Conservation (phyloP, 2,888 invertebrate genomes). For the Piscicola geometra region DNA sequence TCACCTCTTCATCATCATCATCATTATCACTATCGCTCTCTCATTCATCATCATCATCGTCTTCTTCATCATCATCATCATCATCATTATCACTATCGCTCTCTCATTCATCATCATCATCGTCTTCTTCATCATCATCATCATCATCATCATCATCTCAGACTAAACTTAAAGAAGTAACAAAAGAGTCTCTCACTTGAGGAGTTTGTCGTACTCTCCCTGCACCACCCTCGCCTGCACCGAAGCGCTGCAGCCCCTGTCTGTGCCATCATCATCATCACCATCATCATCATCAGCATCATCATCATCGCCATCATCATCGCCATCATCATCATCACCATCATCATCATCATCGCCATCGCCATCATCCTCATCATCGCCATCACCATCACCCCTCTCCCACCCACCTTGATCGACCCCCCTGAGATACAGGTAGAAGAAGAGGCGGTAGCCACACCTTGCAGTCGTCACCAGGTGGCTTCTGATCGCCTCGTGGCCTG, state of each 20-base stretch:
- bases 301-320: constrained; percentile 20
- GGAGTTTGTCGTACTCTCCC: constrained; percentile 50
- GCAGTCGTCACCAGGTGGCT: background rate
- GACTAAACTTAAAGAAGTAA: no score
- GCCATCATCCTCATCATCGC: background rate
- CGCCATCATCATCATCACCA: background rate
- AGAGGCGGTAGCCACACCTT: background rate
- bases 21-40: no score
- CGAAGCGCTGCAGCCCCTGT: constrained; percentile 48
- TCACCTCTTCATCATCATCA: no score
- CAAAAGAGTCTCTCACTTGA: constrained; percentile 36
- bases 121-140: no score
- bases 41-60: no score
- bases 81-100: no score
- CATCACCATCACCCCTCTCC: background rate
- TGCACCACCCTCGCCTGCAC: constrained; percentile 36
- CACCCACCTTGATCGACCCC: background rate
- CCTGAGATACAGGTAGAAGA: background rate
- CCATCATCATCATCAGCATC: constrained; percentile 30
- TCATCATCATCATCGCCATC: constrained; percentile 1
- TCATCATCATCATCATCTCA: no score
- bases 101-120: no score
- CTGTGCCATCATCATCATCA: constrained; percentile 43
- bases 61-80: no score
- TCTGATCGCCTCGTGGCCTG: background rate